These are phyloP conservation scores for Micromys minutus DNA, from an alignment of 2,113 vertebrate species.

Conservation along the genomic window DNA sequence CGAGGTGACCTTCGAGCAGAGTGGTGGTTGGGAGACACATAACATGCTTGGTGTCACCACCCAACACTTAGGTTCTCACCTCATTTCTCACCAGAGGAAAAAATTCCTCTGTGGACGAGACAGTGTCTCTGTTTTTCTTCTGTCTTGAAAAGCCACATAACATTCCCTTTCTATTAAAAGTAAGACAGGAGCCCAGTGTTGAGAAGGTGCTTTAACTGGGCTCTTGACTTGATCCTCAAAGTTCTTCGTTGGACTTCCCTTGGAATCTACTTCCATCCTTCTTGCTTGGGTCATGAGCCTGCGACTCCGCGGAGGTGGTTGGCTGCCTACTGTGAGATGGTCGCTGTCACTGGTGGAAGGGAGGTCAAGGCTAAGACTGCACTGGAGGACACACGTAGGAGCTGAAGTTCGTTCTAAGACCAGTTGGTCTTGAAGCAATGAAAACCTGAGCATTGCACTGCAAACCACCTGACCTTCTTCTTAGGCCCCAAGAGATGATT, in stretches of 20 bases:
- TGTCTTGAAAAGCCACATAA: neutral
- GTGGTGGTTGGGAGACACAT: neutral
- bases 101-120: neutral
- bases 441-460: neutral
- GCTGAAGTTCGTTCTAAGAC: neutral
- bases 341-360: neutral
- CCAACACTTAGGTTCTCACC: neutral
- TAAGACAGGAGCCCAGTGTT: neutral
- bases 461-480: neutral
- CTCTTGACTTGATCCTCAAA: neutral
- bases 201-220: neutral
- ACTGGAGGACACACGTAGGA: neutral
- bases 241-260: neutral
- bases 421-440: neutral
- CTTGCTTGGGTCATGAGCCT: neutral
- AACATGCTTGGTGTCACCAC: neutral
- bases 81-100: neutral
- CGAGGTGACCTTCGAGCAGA: conserved; percentile 9
- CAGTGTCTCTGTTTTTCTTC: neutral
- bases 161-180: neutral
- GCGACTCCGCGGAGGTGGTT: neutral
- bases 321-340: too few relatives aligned
- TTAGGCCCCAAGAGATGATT: neutral
- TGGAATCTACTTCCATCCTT: neutral
- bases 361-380: neutral